These are phyloP conservation scores for Agrilus planipennis DNA, from an alignment of 1,140 invertebrate species.

Conservation along the genomic window DNA sequence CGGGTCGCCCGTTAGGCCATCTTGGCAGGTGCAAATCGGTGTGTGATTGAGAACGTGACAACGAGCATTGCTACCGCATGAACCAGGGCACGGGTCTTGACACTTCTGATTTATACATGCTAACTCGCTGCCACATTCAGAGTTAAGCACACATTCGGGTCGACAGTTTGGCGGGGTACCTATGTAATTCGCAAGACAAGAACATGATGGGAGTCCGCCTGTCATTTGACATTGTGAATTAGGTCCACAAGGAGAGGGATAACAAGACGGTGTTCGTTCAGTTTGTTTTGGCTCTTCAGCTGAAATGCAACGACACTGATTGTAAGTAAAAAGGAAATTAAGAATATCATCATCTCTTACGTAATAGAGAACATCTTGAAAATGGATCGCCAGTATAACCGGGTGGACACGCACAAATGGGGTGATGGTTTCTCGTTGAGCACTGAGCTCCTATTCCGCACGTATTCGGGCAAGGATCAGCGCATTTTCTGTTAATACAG, in stretches of 20 bases:
- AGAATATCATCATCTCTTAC: no score
- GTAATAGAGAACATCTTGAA: conserved; percentile 38
- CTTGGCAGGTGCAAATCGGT: conserved; percentile 60
- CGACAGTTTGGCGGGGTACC: conserved; percentile 64
- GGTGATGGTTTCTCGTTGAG: conserved; percentile 43
- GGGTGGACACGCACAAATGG: conserved; percentile 56
- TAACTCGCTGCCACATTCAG: conserved; percentile 56
- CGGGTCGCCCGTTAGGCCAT: conserved; percentile 62
- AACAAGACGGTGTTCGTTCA: conserved; percentile 56
- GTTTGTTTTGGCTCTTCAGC: conserved; percentile 30
- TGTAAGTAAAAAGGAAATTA: no score
- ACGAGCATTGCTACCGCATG: conserved; percentile 60
- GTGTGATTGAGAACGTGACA: conserved; percentile 63
- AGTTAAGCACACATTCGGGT: conserved; percentile 59
- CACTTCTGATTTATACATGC: conserved; percentile 63
- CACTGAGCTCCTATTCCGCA: conserved; percentile 51
- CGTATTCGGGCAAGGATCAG: conserved; percentile 48
- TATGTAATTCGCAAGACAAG: conserved; percentile 59
- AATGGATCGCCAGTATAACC: conserved; percentile 69
- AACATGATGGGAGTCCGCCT: conserved; percentile 59
- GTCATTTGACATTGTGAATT: conserved; percentile 66
- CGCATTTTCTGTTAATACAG: conserved; percentile 49
- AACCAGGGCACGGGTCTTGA: conserved; percentile 61
- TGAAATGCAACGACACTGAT: conserved; percentile 2
- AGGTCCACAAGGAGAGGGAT: conserved; percentile 68